phyloP scores from a whole-genome alignment of 1,140 invertebrate species.

The Tetramorium parvispinum region DNA sequence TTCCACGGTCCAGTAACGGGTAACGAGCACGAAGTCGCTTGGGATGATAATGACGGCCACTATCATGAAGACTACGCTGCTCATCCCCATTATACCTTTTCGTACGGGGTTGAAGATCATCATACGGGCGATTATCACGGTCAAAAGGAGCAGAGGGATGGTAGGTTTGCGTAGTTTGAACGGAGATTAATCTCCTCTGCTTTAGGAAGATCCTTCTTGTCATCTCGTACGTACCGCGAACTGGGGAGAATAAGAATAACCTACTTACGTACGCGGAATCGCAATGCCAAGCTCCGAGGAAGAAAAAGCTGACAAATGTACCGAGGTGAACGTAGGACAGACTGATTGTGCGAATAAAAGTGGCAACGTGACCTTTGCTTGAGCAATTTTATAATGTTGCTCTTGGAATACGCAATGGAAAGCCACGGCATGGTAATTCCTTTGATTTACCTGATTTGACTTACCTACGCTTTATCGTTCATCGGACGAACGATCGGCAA shows the following conservation, averaged over 20 bases:
- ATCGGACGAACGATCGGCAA: background rate
- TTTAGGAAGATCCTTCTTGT: constrained; percentile 1
- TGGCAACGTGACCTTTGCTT: constrained; percentile 51
- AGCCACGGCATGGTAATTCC: constrained; percentile 17
- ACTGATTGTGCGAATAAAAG: constrained; percentile 48
- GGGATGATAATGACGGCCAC: constrained; percentile 81
- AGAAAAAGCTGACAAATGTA: constrained; percentile 52
- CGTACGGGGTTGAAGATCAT: constrained; percentile 88
- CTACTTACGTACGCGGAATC: constrained; percentile 55
- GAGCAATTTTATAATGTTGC: constrained; percentile 42
- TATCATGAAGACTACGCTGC: constrained; percentile 83
- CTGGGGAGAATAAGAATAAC: constrained; percentile 47
- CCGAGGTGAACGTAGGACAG: background rate
- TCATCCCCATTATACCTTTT: constrained; percentile 87
- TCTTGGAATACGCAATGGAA: constrained; percentile 45
- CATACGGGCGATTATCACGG: constrained; percentile 88
- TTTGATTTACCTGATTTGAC: constrained; percentile 18
- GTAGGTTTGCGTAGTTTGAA: constrained; percentile 70
- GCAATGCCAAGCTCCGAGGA: constrained; percentile 14
- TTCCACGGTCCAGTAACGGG: constrained; percentile 83
- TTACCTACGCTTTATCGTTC: background rate
- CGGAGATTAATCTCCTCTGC: constrained; percentile 52
- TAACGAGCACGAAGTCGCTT: constrained; percentile 78
- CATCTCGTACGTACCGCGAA: constrained; percentile 28
- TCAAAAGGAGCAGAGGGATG: constrained; percentile 87